A percentile compares a stretch with the other conserved stretches of the same genome.
Conservation (phyloP, 2,888 invertebrate species). For the Cistogaster globosa region DNA sequence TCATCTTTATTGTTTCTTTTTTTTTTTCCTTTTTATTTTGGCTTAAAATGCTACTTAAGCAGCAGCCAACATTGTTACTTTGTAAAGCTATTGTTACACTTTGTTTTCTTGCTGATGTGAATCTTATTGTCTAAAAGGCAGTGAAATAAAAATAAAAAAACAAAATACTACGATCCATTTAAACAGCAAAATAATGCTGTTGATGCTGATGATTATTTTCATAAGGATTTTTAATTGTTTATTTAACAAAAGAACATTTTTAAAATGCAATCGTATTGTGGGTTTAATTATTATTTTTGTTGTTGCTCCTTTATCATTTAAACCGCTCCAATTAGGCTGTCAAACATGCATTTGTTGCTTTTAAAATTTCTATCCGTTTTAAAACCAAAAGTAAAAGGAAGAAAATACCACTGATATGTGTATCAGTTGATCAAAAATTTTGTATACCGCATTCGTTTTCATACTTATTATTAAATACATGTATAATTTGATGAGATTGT, state of each 20-base stretch:
- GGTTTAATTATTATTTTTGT: slow-evolving; percentile 18
- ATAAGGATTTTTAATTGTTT: slow-evolving; percentile 67
- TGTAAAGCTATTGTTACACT: slow-evolving; percentile 67
- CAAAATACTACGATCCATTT: not conserved
- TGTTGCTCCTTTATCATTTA: slow-evolving; percentile 54
- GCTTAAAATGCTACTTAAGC: slow-evolving; percentile 69
- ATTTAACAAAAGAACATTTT: slow-evolving; percentile 57
- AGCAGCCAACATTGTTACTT: slow-evolving; percentile 67
- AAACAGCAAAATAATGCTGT: slow-evolving; percentile 12
- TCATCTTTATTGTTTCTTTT: slow-evolving; percentile 34
- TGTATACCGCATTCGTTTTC: slow-evolving; percentile 45
- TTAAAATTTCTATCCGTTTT: slow-evolving; percentile 37
- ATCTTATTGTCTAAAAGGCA: slow-evolving; percentile 21
- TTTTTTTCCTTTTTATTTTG: not conserved
- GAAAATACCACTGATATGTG: slow-evolving; percentile 30
- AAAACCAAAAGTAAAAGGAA: slow-evolving; percentile 2
- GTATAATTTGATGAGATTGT: not conserved
- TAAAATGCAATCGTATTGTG: slow-evolving; percentile 20
- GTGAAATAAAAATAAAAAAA: not conserved
- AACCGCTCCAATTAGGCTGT: slow-evolving; percentile 73
- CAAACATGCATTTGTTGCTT: slow-evolving; percentile 65
- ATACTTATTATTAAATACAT: not conserved
- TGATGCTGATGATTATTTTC: slow-evolving; percentile 35
- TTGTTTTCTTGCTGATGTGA: slow-evolving; percentile 19
- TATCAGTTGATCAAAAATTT: slow-evolving; percentile 65